Conservation (phyloP, 2,797 vertebrate genomes). For the Hephaestus fuliginosus region DNA sequence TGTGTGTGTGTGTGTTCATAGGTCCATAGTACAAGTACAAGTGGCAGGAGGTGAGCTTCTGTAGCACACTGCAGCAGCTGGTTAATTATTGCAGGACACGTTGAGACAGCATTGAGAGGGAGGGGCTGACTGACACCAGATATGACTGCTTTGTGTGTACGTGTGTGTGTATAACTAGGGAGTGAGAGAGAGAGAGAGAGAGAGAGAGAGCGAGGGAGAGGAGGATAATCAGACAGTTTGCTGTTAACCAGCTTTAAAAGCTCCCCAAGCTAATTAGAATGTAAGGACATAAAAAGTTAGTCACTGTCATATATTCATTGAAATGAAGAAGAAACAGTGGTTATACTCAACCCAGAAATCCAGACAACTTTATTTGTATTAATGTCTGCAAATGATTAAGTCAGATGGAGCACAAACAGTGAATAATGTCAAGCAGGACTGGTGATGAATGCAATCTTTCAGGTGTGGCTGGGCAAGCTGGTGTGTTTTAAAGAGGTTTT, state of each 20-base stretch:
- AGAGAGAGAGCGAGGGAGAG: neutral
- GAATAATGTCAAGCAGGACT: neutral
- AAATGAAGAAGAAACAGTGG: neutral
- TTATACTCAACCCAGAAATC: neutral
- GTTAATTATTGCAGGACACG: constrained; percentile 78
- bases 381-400: neutral
- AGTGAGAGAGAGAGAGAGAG: neutral
- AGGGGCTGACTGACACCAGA: constrained; percentile 77
- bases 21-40: constrained; percentile 61
- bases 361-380: neutral
- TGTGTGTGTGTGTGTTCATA: constrained; percentile 41
- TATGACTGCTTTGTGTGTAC: constrained; percentile 71
- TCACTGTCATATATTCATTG: neutral
- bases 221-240: neutral
- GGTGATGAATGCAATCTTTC: neutral
- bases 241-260: neutral
- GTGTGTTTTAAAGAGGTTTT: neutral
- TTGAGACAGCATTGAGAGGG: constrained; percentile 68
- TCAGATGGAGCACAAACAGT: neutral
- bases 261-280: neutral
- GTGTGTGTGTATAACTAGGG: constrained; percentile 16
- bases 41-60: constrained; percentile 49
- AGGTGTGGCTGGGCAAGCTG: neutral
- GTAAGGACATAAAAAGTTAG: neutral
- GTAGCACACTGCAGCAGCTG: constrained; percentile 62